Conservation (phyloP, 1,140 invertebrate species). For the Orchestia grillus region DNA sequence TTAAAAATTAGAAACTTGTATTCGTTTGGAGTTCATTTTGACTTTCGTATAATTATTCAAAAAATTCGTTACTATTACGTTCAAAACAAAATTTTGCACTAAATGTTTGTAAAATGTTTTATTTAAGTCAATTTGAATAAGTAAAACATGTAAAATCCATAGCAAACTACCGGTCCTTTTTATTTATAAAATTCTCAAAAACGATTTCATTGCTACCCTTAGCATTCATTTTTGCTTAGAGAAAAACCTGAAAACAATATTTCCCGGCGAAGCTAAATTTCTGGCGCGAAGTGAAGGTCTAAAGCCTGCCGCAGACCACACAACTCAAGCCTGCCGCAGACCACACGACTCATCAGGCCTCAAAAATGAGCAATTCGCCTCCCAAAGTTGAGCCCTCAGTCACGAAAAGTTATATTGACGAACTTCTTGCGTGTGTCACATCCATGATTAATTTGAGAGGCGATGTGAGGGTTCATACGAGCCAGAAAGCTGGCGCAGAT, state of each 20-base stretch:
- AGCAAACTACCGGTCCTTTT: no score
- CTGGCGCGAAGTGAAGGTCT: background rate
- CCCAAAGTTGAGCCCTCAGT: background rate
- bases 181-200: background rate
- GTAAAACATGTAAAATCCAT: no score
- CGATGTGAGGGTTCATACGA: conserved; percentile 34
- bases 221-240: background rate
- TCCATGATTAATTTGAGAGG: conserved; percentile 23
- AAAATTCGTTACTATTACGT: no score
- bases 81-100: background rate
- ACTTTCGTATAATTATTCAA: no score
- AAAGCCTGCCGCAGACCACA: background rate
- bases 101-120: background rate
- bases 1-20: no score
- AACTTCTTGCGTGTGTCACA: background rate
- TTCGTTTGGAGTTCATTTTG: no score
- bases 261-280: background rate
- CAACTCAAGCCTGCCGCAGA: background rate
- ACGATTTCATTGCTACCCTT: background rate
- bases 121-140: background rate
- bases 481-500: background rate
- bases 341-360: background rate
- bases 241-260: background rate
- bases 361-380: background rate
- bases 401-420: background rate